Base-by-base conservation (phyloP, 2,113 vertebrate genomes). In the Lates calcarifer region DNA sequence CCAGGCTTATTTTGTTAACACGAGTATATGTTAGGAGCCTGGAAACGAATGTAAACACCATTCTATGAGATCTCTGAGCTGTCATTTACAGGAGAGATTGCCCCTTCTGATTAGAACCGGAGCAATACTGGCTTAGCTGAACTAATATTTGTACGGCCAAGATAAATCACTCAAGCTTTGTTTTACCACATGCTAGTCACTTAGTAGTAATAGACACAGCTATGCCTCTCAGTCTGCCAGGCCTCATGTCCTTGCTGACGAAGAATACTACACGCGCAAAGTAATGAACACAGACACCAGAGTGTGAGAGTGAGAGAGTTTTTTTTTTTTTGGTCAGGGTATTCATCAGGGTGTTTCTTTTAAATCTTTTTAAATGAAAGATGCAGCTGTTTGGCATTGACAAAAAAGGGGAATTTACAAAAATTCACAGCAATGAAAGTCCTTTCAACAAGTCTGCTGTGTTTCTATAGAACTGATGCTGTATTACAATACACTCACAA, bases 141-240 rank as follows among this genome's bases (percentile, higher is more conserved):
- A 89, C 93, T 92, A 94, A 94, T 94, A 95, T 94, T 93, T 94
- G 91, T 62, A 72, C 69, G 78, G 75, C 77, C 41, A 76, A 87
- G 91, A 92, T 90, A 94, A 93, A 95, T 93, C 72, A 89, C 91
- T 88, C 82, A 51, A 7, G 79, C 81, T 91, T 79, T 92, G 88
- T 90, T 92, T 79, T 72, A 90, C 85, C 89, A 84, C 84, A 90
- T 84, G 86, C 71, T 75, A 79, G 76, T 78, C 82, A 82, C 64
- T 89, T 63, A 63, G 65, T 77, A 79, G 78, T 82, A 82, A 79
- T 33, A 81, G 77, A 84, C 74, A 78, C 17, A 37, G 79, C 70
- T 62, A 68, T 77, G 39, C 24, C 22, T 55, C 62, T 60, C 39
- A 6, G 67, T 17, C 63, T 75, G 74, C 73, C 47, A 81, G 62